These are phyloP conservation scores for Muscicapa striata DNA, from an alignment of 2,797 vertebrate species.

Conservation along the genomic window DNA sequence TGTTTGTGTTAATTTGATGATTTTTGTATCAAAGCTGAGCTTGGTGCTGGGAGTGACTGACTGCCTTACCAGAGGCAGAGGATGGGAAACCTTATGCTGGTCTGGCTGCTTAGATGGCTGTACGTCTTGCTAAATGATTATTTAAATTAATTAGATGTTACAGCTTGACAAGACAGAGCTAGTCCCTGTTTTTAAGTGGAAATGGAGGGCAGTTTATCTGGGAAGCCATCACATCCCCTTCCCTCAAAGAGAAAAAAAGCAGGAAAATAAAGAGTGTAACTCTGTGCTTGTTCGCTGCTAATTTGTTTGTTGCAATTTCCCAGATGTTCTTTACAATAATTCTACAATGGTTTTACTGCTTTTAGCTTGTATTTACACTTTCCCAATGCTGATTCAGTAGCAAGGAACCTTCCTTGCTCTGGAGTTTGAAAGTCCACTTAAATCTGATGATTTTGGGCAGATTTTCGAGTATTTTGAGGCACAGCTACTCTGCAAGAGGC, in stretches of 20 bases:
- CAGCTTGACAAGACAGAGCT: neutral
- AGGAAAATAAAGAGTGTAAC: accelerated
- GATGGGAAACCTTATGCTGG: neutral
- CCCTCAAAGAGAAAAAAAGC: neutral
- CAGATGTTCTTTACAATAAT: neutral
- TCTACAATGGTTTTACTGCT: neutral
- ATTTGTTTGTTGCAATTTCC: neutral
- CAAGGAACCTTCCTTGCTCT: neutral
- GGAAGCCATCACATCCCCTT: neutral
- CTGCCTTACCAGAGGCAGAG: neutral
- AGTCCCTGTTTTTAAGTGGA: neutral
- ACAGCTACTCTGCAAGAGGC: neutral
- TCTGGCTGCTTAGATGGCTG: neutral
- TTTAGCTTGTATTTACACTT: neutral
- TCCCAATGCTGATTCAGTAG: neutral
- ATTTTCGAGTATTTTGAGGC: neutral
- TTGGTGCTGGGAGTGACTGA: neutral
- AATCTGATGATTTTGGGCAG: neutral
- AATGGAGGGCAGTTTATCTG: neutral
- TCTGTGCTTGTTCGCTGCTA: neutral
- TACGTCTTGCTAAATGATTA: neutral
- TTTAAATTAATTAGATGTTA: neutral
- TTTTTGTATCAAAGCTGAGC: neutral
- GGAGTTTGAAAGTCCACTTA: neutral
- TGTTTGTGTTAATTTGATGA: neutral